phyloP scores from a whole-genome alignment of 2,888 invertebrate genomes.

The Dynastes maya region DNA sequence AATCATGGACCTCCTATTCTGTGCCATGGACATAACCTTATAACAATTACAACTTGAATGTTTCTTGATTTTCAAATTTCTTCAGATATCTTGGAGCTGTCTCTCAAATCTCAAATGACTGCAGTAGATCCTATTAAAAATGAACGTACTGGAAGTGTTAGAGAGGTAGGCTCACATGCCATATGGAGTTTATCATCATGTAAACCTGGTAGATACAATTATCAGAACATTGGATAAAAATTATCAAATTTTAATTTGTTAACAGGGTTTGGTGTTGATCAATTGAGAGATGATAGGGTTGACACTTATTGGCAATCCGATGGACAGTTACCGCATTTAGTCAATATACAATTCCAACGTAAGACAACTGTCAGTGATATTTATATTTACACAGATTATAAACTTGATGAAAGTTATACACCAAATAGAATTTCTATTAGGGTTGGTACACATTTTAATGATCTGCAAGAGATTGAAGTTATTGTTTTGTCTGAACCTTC shows the following conservation, averaged over 20 bases:
- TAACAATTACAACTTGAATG: too few species aligned
- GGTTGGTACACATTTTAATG: slow-evolving; percentile 96
- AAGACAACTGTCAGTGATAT: slow-evolving; percentile 97
- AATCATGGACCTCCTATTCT: too few species aligned
- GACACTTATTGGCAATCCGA: slow-evolving; percentile 99
- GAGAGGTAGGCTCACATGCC: slow-evolving; percentile 72
- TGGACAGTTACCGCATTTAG: slow-evolving; percentile 97
- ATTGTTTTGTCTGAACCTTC: slow-evolving; percentile 94
- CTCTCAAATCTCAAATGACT: slow-evolving; percentile 47
- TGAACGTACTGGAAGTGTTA: slow-evolving; percentile 67
- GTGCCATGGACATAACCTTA: too few species aligned
- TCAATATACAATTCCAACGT: slow-evolving; percentile 96
- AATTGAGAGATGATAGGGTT: slow-evolving; percentile 93
- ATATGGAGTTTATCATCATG: slow-evolving; percentile 99
- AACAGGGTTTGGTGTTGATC: slow-evolving; percentile 96
- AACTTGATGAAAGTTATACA: slow-evolving; percentile 98
- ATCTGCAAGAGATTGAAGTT: slow-evolving; percentile 95
- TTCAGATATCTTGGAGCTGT: too few species aligned
- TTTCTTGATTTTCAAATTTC: too few species aligned
- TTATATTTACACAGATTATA: slow-evolving; percentile 97
- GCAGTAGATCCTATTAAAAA: slow-evolving; percentile 75
- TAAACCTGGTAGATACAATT: slow-evolving; percentile 84
- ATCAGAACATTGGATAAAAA: slow-evolving; percentile 9
- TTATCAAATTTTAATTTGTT: not conserved
- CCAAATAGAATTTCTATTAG: slow-evolving; percentile 95